A percentile compares a stretch with the other conserved stretches of the same genome.
These are phyloP conservation scores for Pseudomyrmex flavicornis DNA, from an alignment of 1,140 invertebrate genomes.

Conservation along the genomic window DNA sequence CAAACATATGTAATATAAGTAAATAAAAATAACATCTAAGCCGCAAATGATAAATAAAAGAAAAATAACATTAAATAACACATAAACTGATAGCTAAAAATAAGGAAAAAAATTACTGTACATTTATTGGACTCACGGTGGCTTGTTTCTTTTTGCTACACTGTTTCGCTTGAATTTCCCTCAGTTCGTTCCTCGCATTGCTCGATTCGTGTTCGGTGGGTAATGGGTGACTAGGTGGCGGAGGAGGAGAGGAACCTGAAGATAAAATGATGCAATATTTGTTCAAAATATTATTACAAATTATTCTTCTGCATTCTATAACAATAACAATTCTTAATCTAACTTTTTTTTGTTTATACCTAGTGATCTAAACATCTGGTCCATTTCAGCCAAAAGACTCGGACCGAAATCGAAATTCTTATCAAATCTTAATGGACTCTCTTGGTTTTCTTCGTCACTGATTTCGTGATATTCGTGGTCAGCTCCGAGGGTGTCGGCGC, in stretches of 20 bases:
- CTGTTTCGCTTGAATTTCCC: slow-evolving; percentile 88
- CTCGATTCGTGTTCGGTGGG: slow-evolving; percentile 88
- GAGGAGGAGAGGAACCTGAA: slow-evolving; percentile 81
- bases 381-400: slow-evolving; percentile 97
- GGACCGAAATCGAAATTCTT: slow-evolving; percentile 95
- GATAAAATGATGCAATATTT: neutral
- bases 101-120: slow-evolving; percentile 79
- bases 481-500: slow-evolving; percentile 78
- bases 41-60: slow-evolving; percentile 68
- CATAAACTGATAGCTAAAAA: slow-evolving; percentile 66
- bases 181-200: slow-evolving; percentile 90
- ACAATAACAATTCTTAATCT: neutral
- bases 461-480: slow-evolving; percentile 97
- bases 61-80: slow-evolving; percentile 64
- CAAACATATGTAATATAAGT: slow-evolving; percentile 44
- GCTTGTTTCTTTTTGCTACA: slow-evolving; percentile 91
- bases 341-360: slow-evolving; percentile 75
- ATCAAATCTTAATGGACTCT: slow-evolving; percentile 83
- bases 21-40: slow-evolving; percentile 53
- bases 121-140: slow-evolving; percentile 87
- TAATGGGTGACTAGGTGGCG: slow-evolving; percentile 81
- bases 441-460: slow-evolving; percentile 92
- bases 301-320: neutral
- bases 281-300: neutral
- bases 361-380: slow-evolving; percentile 95